A percentile compares a stretch with the other conserved stretches of the same genome.
Evolutionary conservation across 2,888 invertebrate species (phyloP).

Genomic region (Oscheius myriophilus): DNA sequence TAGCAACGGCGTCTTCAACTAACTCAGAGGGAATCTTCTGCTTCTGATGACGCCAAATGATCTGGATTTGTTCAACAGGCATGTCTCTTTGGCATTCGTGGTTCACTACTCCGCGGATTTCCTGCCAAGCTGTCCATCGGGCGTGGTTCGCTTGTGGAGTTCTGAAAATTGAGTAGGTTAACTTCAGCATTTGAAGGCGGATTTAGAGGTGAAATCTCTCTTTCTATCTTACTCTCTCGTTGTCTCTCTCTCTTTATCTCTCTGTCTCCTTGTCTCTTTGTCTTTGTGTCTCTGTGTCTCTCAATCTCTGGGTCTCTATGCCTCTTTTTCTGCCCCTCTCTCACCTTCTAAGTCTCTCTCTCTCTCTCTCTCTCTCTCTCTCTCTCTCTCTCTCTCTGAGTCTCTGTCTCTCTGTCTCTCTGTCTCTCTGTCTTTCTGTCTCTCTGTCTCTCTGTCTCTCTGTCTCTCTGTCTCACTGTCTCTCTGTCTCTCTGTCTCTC

Average conservation of each 20-base stretch:
- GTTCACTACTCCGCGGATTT: background rate
- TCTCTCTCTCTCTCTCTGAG: too few species aligned
- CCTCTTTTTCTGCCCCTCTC: too few species aligned
- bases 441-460: background rate
- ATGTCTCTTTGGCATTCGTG: background rate
- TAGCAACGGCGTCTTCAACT: background rate
- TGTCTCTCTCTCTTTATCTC: too few species aligned
- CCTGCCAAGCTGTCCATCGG: constrained; percentile 14
- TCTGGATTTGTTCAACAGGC: constrained; percentile 15
- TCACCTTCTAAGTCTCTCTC: too few species aligned
- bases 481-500: background rate
- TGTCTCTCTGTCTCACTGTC: background rate
- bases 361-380: too few species aligned
- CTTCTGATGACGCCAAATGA: constrained; percentile 17
- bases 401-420: too few species aligned
- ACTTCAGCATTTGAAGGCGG: background rate
- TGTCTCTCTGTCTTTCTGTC: background rate
- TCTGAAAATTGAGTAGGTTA: background rate
- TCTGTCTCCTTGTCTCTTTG: too few species aligned
- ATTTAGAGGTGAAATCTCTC: too few species aligned
- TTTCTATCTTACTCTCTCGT: too few species aligned
- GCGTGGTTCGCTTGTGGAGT: constrained; percentile 21
- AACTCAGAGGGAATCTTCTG: background rate
- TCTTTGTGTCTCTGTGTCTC: too few species aligned
- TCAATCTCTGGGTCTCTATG: too few species aligned